phyloP scores from a whole-genome alignment of 2,113 vertebrate species.

The Equus quagga region DNA sequence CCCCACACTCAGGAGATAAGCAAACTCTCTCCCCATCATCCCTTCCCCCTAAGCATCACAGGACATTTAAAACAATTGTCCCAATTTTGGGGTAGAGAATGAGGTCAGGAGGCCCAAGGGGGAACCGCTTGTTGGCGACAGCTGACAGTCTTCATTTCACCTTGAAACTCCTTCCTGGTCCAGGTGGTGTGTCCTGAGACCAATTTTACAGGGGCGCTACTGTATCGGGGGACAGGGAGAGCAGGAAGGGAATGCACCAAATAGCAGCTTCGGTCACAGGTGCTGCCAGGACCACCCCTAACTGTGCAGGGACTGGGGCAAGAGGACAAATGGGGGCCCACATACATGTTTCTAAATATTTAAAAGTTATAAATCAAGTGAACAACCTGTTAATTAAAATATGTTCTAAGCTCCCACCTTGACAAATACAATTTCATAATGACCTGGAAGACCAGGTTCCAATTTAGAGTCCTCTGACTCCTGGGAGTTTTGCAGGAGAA shows the following conservation, averaged over 20 bases:
- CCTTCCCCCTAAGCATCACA: conserved; percentile 5
- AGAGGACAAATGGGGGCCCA: not conserved
- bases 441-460: not conserved
- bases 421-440: not conserved
- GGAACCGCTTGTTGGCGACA: conserved; percentile 33
- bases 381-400: not conserved
- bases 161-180: conserved; percentile 64
- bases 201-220: not conserved
- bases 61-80: conserved; percentile 65
- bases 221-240: not conserved
- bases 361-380: not conserved
- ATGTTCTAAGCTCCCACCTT: not conserved
- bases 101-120: conserved; percentile 77
- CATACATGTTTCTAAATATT: not conserved
- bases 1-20: not conserved
- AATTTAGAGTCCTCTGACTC: not conserved
- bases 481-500: not conserved
- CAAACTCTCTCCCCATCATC: not conserved
- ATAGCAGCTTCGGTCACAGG: not conserved
- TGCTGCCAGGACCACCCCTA: not conserved
- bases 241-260: not conserved
- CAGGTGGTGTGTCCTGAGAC: not conserved
- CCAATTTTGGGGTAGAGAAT: conserved; percentile 78
- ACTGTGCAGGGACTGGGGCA: not conserved
- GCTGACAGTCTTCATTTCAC: conserved; percentile 70